A percentile compares a stretch with the other conserved stretches of the same genome.
These are phyloP conservation scores for Temnothorax longispinosus DNA, from an alignment of 1,140 invertebrate species.

Conservation along the genomic window DNA sequence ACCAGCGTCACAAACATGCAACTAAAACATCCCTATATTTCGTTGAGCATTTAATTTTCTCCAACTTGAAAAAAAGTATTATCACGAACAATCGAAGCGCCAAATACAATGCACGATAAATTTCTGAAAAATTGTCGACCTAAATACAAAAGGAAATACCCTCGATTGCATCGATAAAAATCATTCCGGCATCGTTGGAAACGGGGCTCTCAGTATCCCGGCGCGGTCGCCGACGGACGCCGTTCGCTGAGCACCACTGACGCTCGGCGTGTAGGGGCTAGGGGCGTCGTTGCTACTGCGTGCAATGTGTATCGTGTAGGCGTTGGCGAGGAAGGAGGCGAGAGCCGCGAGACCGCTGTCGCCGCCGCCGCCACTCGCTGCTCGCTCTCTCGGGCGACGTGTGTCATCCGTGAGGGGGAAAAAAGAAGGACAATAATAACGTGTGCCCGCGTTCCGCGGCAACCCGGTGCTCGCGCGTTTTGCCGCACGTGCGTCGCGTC, in stretches of 20 bases:
- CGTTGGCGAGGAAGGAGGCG: constrained; percentile 80
- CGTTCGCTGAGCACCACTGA: constrained; percentile 71
- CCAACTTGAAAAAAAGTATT: background rate
- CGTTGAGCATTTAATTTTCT: background rate
- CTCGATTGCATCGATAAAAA: background rate
- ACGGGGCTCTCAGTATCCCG: constrained; percentile 29
- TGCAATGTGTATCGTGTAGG: constrained; percentile 83
- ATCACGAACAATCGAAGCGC: background rate
- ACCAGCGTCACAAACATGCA: background rate
- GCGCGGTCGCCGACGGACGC: background rate
- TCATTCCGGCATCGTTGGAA: background rate
- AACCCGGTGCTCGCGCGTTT: background rate
- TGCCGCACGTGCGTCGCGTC: background rate
- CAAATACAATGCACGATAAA: background rate
- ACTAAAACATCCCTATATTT: background rate
- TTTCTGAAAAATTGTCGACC: background rate
- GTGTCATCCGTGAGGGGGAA: constrained; percentile 74
- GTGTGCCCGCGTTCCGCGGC: constrained; percentile 34
- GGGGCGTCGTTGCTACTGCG: constrained; percentile 80
- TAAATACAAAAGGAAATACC: background rate
- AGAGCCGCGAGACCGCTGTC: constrained; percentile 56
- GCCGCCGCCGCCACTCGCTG: background rate
- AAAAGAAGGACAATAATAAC: constrained; percentile 54
- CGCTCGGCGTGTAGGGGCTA: constrained; percentile 76
- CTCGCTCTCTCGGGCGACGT: constrained; percentile 36